These are phyloP conservation scores for Drosophila subquinaria DNA, from an alignment of 2,888 invertebrate genomes.

Conservation along the genomic window DNA sequence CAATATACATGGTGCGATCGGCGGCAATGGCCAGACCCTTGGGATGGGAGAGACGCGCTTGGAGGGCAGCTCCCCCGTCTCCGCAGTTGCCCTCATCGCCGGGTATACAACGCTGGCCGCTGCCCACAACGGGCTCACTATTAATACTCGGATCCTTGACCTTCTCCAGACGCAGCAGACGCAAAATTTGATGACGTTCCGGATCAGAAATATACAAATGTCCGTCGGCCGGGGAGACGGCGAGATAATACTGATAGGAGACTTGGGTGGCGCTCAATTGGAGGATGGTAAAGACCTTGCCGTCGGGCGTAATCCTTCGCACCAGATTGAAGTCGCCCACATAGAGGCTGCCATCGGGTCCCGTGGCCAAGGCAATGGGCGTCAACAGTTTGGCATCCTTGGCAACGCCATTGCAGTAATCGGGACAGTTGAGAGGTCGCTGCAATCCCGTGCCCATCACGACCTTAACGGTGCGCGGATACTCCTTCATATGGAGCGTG, in stretches of 20 bases:
- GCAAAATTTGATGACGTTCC: conserved; percentile 94
- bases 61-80: conserved; percentile 95
- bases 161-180: conserved; percentile 91
- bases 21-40: conserved; percentile 98
- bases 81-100: conserved; percentile 98
- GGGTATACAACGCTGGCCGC: conserved; percentile 97
- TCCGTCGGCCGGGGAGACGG: conserved; percentile 98
- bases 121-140: conserved; percentile 94
- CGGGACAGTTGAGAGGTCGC: conserved; percentile 93
- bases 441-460: conserved; percentile 97
- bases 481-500: conserved; percentile 96
- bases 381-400: conserved; percentile 95
- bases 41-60: conserved; percentile 97
- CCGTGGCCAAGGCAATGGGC: conserved; percentile 97
- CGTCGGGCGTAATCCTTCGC: conserved; percentile 95
- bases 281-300: conserved; percentile 94
- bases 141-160: conserved; percentile 93
- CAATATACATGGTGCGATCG: conserved; percentile 98
- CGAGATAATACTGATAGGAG: conserved; percentile 98
- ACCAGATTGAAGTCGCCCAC: conserved; percentile 99
- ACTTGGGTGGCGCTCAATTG: conserved; percentile 97
- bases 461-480: conserved; percentile 95
- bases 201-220: conserved; percentile 98
- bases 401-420: conserved; percentile 93
- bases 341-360: conserved; percentile 98